Conservation (phyloP, 2,113 vertebrate genomes). For the Orthonyx spaldingii region DNA sequence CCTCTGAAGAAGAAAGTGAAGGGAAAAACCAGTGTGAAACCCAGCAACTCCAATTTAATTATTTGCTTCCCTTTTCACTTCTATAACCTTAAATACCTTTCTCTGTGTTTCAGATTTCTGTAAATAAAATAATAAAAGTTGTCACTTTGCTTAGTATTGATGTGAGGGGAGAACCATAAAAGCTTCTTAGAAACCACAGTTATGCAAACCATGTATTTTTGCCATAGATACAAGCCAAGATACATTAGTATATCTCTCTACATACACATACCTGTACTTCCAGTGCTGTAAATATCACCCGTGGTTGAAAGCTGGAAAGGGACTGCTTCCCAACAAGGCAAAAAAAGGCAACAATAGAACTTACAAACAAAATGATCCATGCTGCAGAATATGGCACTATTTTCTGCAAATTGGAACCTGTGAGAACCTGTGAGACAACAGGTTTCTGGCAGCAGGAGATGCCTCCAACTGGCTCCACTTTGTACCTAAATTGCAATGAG, state of each 20-base stretch:
- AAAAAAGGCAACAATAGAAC: not conserved
- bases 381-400: not conserved
- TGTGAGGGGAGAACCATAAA: not conserved
- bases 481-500: not conserved
- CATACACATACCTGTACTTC: not conserved
- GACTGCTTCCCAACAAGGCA: not conserved
- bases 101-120: not conserved
- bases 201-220: not conserved
- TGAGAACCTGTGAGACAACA: not conserved
- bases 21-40: accelerated
- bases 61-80: not conserved
- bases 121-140: not conserved
- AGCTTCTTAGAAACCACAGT: not conserved
- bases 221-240: not conserved
- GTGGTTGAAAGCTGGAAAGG: not conserved
- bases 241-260: not conserved
- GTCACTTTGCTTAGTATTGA: not conserved
- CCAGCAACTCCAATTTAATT: not conserved
- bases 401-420: not conserved
- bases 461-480: not conserved
- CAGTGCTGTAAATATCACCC: not conserved
- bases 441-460: not conserved
- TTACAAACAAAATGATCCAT: not conserved
- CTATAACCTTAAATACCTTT: not conserved
- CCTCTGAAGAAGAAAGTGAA: not conserved